phyloP scores from a whole-genome alignment of 2,113 vertebrate species.

The Morone saxatilis region DNA sequence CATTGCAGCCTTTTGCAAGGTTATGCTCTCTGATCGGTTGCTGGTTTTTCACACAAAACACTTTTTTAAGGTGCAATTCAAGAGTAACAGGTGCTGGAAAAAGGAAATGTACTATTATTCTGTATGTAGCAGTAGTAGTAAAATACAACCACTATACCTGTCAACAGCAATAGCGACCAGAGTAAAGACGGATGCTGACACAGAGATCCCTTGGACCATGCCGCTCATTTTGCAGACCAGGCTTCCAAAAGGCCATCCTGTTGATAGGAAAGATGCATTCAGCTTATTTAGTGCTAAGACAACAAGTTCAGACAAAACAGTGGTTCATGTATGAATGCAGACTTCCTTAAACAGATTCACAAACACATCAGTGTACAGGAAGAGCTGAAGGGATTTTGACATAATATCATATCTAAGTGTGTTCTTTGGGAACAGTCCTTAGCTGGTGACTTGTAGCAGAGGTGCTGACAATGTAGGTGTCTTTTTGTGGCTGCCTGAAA shows the following conservation, averaged over 20 bases:
- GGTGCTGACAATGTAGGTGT: slow-evolving; percentile 18
- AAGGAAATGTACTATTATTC: neutral
- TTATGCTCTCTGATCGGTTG: neutral
- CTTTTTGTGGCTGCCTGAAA: neutral
- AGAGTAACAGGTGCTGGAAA: neutral
- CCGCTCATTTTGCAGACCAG: slow-evolving; percentile 94
- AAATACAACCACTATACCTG: slow-evolving; percentile 83
- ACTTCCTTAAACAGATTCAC: neutral
- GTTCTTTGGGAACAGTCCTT: neutral
- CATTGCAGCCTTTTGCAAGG: too few species aligned
- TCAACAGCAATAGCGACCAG: slow-evolving; percentile 94
- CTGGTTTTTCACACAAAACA: neutral
- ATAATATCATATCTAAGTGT: neutral
- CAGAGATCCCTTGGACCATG: slow-evolving; percentile 93
- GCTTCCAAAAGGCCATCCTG: slow-evolving; percentile 97
- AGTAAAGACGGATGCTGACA: slow-evolving; percentile 94
- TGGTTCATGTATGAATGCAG: neutral
- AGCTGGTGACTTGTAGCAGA: neutral
- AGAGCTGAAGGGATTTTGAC: neutral
- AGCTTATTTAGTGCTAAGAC: neutral
- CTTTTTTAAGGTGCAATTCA: neutral
- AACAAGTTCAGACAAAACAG: slow-evolving; percentile 2
- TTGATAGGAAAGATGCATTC: slow-evolving; percentile 38
- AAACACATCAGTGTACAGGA: neutral
- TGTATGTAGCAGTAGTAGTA: neutral